Evolutionary conservation across 30 jellyfish, hydroid and myxozoan genomes (phyloP), one percentile per base, ranked within the genome.

Genomic region (Chrysaora quinquecirrha): DNA sequence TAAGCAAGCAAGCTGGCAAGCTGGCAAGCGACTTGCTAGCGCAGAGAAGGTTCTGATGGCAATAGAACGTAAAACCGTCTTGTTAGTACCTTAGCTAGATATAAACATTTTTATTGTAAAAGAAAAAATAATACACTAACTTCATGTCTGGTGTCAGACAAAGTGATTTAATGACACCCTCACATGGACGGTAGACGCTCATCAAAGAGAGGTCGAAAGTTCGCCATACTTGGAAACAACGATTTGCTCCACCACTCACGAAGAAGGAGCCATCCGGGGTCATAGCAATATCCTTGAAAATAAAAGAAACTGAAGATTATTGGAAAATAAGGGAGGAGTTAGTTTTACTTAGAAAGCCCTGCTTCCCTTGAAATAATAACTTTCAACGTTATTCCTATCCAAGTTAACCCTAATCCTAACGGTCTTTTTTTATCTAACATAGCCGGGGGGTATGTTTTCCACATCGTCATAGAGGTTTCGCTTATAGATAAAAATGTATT

Each of bases 171-270:
- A 94, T 83, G 18, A 67, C 76, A 12, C 95, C 99, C 29, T 87
- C 97, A 31, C 99, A 94, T 3, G 99, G 99, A 22, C 97, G 99
- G 79, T 80, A 94, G 22, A 87, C 97, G 35, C 96, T 94, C 74
- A 87, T 62, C 78, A 87, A 69, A 21, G 79, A 10, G 52, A 94
- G 82, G 48, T 94, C 99, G 60, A 48, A 83, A 10, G 97, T 94
- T 77, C 99, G 64, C 99, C 99, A 94, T 3, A 94, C 85, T 48
- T 94, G 96, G 67, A 94, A 94, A 61, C 89, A 94, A 11, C 96
- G 83, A 61, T 84, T 80, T 34, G 35, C 61, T 1, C 97, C 99
- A 29, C 95, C 99, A 72, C 97, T 65, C 47, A 94, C 97, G 50
- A 94, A 94, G 79, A 80, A 94, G 62, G 90, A 73, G 19, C 99